Base-by-base conservation (phyloP, 2,113 vertebrate genomes). In the Limanda limanda region DNA sequence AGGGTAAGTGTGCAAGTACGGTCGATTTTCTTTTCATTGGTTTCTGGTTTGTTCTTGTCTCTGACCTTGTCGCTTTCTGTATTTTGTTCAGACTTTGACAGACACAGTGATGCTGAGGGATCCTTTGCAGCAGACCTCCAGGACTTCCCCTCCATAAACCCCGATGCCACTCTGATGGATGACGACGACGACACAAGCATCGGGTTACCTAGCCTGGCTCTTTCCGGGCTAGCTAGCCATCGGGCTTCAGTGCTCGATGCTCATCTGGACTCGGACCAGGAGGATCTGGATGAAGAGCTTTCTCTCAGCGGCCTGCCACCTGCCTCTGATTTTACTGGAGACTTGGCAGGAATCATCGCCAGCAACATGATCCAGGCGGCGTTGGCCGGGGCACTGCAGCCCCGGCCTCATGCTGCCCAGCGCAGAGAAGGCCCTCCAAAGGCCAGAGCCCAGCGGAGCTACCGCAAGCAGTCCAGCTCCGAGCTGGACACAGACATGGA, bases 181-280 rank as follows among this genome's bases (percentile, higher is more conserved):
- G 97, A 99, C 0, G 97, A 98, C 1, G 97, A 99, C 0, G 97
- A 99, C 90, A 96, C 97, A 15, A 98, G 97, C 93, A 96, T 99
- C 8, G 98, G 97, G 35, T 93, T 99, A 21, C 98, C 97, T 0
- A 97, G 95, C 55, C 88, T 97, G 68, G 86, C 82, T 65, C 77
- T 23, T 0, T 88, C 88, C 2, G 88, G 85, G 17, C 70, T 86
- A 0, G 63, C 84, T 0, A 86, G 89, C 52, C 86, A 93, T 24
- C 93, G 89, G 17, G 92, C 94, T 23, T 67, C 93, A 0, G 78
- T 92, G 15, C 85, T 71, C 17, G 81, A 95, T 0, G 65, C 63
- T n/a, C 94, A 92, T 17, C 84, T 96, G 71, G 94, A 95, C 1
- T 95, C 91, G 0, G 95, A 96, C 45, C 93, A 95, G 71, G 96